phyloP scores from a whole-genome alignment of 92 coral and sea anemone species.

The Heteractis magnifica region DNA sequence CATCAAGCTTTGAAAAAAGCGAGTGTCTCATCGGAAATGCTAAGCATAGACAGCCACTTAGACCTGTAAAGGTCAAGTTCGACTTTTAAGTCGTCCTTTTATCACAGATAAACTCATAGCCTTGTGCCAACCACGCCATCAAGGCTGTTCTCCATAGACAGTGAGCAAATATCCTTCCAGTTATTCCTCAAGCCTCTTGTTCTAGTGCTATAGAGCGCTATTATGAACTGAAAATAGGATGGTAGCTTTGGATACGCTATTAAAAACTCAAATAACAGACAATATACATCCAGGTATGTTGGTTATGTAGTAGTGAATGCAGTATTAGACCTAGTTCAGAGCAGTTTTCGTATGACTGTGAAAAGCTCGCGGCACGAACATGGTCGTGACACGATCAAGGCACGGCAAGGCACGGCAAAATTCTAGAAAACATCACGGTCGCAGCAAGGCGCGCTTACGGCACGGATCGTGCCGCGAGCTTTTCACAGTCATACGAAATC shows the following conservation, averaged over 20 bases:
- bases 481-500: too few species aligned
- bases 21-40: neutral
- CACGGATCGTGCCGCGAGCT: too few species aligned
- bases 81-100: neutral
- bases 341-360: neutral
- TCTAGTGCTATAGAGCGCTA: neutral
- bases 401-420: too few species aligned
- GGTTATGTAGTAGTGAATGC: neutral
- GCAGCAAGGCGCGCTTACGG: too few species aligned
- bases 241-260: neutral
- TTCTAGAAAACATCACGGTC: too few species aligned
- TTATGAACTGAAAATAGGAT: neutral
- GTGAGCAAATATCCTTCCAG: too few species aligned
- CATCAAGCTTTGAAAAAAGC: neutral
- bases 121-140: too few species aligned
- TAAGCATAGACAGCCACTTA: neutral
- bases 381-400: too few species aligned
- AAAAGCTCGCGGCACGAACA: neutral
- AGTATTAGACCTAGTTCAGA: neutral
- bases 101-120: too few species aligned
- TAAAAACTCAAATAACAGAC: neutral
- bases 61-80: neutral
- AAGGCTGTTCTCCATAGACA: too few species aligned
- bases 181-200: too few species aligned
- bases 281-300: neutral